These are phyloP conservation scores for Holothuria scabra DNA, from an alignment of 53 echinoderm and acorn worm genomes.

Conservation along the genomic window DNA sequence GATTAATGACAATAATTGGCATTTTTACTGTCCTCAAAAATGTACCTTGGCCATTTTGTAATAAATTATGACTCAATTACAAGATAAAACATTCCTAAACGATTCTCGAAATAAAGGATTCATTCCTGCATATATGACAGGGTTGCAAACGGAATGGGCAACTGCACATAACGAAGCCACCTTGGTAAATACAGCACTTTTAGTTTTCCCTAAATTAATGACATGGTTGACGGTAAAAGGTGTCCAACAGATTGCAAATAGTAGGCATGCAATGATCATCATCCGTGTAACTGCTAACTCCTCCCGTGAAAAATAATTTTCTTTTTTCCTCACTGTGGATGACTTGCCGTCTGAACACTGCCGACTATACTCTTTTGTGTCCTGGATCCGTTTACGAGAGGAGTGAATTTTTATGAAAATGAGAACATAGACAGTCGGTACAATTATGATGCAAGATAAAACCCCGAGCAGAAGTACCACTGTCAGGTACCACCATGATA, in stretches of 20 bases:
- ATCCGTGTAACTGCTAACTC: conserved; percentile 39
- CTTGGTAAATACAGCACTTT: conserved; percentile 1
- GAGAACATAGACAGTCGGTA: conserved; percentile 24
- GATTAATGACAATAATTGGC: too few relatives aligned
- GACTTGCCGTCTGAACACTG: conserved; percentile 21
- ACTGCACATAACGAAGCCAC: conserved; percentile 29
- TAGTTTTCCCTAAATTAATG: not conserved
- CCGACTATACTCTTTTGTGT: conserved; percentile 35
- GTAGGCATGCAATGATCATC: conserved; percentile 32
- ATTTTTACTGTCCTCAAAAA: too few relatives aligned
- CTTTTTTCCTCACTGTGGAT: not conserved
- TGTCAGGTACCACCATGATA: conserved; percentile 50
- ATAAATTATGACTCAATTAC: not conserved
- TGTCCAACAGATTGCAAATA: conserved; percentile 24
- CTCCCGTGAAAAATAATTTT: conserved; percentile 27
- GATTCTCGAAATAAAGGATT: conserved; percentile 41
- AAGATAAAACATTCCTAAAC: conserved; percentile 35
- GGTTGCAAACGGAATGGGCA: conserved; percentile 44
- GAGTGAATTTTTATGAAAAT: conserved; percentile 26
- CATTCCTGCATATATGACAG: conserved; percentile 49
- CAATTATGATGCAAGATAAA: conserved; percentile 33
- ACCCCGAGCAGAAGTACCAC: conserved; percentile 17
- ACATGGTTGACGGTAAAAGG: conserved; percentile 43
- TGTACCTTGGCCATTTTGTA: too few relatives aligned
- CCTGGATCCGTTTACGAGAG: conserved; percentile 37